Conservation (phyloP, 2,888 invertebrate species). For the Melinaea menophilus region DNA sequence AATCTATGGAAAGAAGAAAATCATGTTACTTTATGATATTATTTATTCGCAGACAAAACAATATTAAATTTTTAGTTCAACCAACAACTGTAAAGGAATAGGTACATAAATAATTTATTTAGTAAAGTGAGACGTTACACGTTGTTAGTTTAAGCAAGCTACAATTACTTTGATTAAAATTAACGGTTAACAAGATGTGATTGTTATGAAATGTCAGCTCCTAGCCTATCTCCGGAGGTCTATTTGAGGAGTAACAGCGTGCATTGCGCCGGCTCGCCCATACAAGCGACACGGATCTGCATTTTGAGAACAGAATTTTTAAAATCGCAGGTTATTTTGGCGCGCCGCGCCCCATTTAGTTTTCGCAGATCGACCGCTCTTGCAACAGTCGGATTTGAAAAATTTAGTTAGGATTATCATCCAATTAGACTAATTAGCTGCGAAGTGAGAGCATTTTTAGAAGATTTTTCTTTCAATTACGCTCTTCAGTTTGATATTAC, state of each 20-base stretch:
- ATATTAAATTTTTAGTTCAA: too few species aligned
- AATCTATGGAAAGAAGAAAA: too few species aligned
- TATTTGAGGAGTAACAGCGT: constrained; percentile 56
- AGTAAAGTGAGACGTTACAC: too few species aligned
- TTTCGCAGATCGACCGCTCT: constrained; percentile 28
- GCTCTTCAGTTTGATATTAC: too few species aligned
- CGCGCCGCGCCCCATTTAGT: constrained; percentile 58
- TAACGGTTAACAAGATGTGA: not conserved
- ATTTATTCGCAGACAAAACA: too few species aligned
- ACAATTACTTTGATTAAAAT: not conserved
- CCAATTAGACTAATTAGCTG: constrained; percentile 10
- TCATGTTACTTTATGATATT: too few species aligned
- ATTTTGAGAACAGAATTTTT: constrained; percentile 70
- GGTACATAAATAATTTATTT: too few species aligned
- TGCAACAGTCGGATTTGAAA: constrained; percentile 17
- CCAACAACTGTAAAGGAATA: too few species aligned
- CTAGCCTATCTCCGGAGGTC: constrained; percentile 34
- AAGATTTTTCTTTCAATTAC: not conserved
- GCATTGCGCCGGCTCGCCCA: constrained; percentile 45
- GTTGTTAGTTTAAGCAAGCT: too few species aligned
- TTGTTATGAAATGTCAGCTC: constrained; percentile 30
- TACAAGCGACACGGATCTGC: constrained; percentile 68
- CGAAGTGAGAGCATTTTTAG: not conserved
- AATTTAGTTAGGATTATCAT: constrained; percentile 11
- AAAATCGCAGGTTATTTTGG: constrained; percentile 61